Evolutionary conservation across 2,113 vertebrate genomes (phyloP).

Genomic region (Echinops telfairi): DNA sequence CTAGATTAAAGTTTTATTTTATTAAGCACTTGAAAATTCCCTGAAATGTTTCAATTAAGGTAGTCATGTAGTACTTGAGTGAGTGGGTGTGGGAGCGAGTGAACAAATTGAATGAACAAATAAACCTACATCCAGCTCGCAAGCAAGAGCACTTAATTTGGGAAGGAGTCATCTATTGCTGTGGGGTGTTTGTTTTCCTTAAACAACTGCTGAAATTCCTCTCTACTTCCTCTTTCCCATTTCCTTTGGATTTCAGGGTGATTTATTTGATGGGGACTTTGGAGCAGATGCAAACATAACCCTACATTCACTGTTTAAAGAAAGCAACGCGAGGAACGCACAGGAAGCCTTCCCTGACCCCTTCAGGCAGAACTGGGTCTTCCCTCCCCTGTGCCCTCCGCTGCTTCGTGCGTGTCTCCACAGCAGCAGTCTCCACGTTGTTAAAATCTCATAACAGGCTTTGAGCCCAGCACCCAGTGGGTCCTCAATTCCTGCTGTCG

Average conservation of each 20-base stretch:
- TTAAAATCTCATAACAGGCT: background rate
- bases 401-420: background rate
- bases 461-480: background rate
- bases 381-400: background rate
- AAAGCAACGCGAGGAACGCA: slow-evolving; percentile 6
- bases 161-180: background rate
- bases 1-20: background rate
- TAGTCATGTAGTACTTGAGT: background rate
- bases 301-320: slow-evolving; percentile 47
- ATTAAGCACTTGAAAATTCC: slow-evolving; percentile 1
- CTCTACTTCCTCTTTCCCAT: background rate
- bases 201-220: slow-evolving; percentile 34
- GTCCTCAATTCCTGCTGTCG: slow-evolving; percentile 6
- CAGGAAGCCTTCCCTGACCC: slow-evolving; percentile 65
- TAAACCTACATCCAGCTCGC: background rate
- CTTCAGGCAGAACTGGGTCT: slow-evolving; percentile 71
- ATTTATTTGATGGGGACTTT: slow-evolving; percentile 39
- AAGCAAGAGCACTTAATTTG: slow-evolving; percentile 22
- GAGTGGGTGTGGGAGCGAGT: background rate
- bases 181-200: background rate
- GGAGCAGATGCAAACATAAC: background rate
- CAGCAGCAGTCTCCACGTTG: rapidly evolving
- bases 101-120: background rate
- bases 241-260: slow-evolving; percentile 23
- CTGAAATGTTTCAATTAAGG: background rate